Base-by-base conservation (phyloP, 1,140 invertebrate species). In the Spodoptera litura region DNA sequence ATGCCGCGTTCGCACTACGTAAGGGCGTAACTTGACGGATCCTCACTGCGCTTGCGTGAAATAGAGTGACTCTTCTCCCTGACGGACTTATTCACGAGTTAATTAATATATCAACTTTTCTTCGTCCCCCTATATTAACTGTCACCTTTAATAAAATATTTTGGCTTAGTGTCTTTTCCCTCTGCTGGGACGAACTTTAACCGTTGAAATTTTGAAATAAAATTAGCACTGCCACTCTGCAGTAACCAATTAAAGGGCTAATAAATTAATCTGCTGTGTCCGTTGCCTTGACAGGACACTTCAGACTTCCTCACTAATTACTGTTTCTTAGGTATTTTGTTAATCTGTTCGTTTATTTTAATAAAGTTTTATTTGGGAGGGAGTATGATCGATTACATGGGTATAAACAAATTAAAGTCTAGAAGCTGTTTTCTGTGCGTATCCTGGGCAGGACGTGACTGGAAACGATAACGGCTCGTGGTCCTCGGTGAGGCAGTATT, bases 41-140 rank as follows among this genome's bases (percentile, higher is more conserved):
- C 84, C 82, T 86, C 84, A 89, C 52, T 89, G 91, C 93, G 93
- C 93, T 78, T 94, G 93, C 93, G 91, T 89, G 80, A 78, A 89
- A 85, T 86, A 70, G 86, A 92, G 89, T 93, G 89, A 93, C 89
- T 93, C 92, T 92, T 92, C 86, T 85, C 83, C 87, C 85, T 88
- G 86, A 88, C 87, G 87, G 89, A 92, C 90, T 93, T 92, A 91
- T 92, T 93, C 88, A 88, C 84, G 83, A 93, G 89, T 94, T 94
- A 94, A 93, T 94, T 94, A 94, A 94, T 94, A 93, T 93, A 93
- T 94, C 91, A 94, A 94, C 91, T 94, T 94, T 92, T 92, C 90
- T 83, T 78, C 78, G 83, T 86, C 85, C 87, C 87, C 85, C 80
- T 83, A 83, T 89, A 91, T 91, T 88, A 93, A 90, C 87, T 82